Base-by-base conservation (phyloP, 2,888 invertebrate species). In the Mesorhabditis spiculigera region DNA sequence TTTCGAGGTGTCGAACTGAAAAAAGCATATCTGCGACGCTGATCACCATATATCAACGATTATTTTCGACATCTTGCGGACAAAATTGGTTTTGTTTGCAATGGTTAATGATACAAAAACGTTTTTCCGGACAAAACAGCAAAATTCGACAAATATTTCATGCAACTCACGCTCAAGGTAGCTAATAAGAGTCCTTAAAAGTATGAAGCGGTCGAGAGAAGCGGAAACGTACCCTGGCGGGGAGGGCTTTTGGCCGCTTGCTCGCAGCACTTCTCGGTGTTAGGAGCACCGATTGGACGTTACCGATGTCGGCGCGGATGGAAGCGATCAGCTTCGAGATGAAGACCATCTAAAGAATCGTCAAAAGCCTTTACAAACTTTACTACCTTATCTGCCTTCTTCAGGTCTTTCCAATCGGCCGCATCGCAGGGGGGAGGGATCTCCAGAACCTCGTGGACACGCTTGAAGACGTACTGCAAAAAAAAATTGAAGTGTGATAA, bases 401-500 rank as follows among this genome's bases (percentile, higher is more conserved):
- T 28, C 66, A 75, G 62, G 5, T 45, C 70, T 8, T 65, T 45
- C 79, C 79, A 79, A 45, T 70, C 71, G 2, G 43, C 44, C 13
- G 71, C 64, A 4, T n/a, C 66, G 70, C 79, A 79, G 3, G 79
- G 80, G 28, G 67, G 50, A 0, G 68, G 42, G 8, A 80, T 42
- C 4, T 63, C 68, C n/a, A 76, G 70, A 13, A 68, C 68, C n/a
- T 66, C 43, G 42, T 76, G 71, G 41, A 76, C 61, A 0, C 67
- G 50, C 4, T 43, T 41, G 62, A 80, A 75, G 28, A 76, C 73
- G 3, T 62, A 43, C 45, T 73, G 65, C 5, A 68, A 67, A 41
- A 6, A 50, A 16, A 45, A 28, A 8, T 16, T 50, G 58, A 50
- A 16, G 10, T 45, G 13, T 65, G 43, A 65, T n/a, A 43, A 13